Evolutionary conservation across 2,888 invertebrate species (phyloP), one percentile per base, ranked within the genome.

Genomic region (Caenorhabditis sp.): DNA sequence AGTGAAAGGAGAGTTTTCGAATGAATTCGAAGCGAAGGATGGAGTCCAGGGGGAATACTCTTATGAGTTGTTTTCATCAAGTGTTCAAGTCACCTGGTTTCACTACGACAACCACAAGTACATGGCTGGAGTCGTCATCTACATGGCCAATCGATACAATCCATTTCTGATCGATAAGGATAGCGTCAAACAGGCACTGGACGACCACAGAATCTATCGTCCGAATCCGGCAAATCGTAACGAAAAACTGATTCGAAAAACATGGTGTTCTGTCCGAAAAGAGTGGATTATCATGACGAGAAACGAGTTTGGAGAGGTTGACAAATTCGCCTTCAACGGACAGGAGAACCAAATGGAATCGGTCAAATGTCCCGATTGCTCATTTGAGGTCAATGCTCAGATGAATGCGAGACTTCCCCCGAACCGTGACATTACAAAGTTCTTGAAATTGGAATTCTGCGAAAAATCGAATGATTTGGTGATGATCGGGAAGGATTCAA

Each of bases 71-170:
- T 16, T 22, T 19, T 38, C 28, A 12, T 22, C 16, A 10, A 38
- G 51, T 19, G 38, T 73, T 24, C 73, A 73, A 59, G 19, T 26
- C 24, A 73, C 73, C 1, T 49, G 44, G 61, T 73, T 73, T 38
- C 61, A 61, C 22, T 35, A 16, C 5, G 35, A 49, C 22, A 22
- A 38, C 0, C 0, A 49, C 5, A 51, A 47, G 35, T 51, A 49
- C 47, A 6, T 73, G 2, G 73, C 73, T 38, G 61, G 73, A 35
- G 24, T 73, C 24, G 35, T 35, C n/a, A 49, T 73, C 26, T 73
- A 61, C 26, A 58, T 72, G 72, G 72, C 59, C 19, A 47, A 59
- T 49, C 59, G 31, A 44, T 47, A 54, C 41, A 22, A 54, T 59
- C 47, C 56, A 22, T 47, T 47, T 16, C 28, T 16, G 35, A 72